These are phyloP conservation scores for Remorina albescens DNA, from an alignment of 2,797 vertebrate species.

Conservation along the genomic window DNA sequence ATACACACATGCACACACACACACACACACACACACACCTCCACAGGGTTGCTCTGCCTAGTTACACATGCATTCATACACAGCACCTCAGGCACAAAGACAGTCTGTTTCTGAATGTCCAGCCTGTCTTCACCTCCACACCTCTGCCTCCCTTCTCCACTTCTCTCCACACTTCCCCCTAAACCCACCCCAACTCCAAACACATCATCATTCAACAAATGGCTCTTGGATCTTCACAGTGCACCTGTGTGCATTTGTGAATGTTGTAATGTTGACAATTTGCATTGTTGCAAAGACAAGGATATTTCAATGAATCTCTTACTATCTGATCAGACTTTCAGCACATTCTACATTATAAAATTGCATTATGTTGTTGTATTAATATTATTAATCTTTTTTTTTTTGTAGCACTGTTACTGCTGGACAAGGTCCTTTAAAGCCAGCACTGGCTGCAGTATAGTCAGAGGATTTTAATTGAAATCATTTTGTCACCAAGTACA, in stretches of 20 bases:
- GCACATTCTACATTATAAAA: neutral
- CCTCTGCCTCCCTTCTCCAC: conserved; percentile 76
- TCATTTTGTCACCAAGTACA: neutral
- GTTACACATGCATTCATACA: conserved; percentile 58
- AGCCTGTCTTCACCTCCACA: conserved; percentile 82
- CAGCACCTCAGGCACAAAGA: conserved; percentile 71
- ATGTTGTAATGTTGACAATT: conserved; percentile 43
- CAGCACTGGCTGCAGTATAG: neutral
- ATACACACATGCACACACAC: neutral
- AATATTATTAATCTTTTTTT: neutral
- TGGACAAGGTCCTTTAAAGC: neutral
- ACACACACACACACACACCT: conserved; percentile 30
- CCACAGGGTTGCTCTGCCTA: conserved; percentile 37
- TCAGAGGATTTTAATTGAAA: neutral
- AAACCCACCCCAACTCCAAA: conserved; percentile 53
- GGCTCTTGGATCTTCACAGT: conserved; percentile 41
- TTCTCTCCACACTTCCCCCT: conserved; percentile 64
- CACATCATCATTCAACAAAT: conserved; percentile 74
- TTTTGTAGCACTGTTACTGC: neutral
- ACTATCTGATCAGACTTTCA: neutral
- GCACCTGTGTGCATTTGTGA: conserved; percentile 56
- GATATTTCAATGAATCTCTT: conserved; percentile 18
- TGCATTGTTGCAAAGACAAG: conserved; percentile 57
- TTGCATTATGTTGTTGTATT: conserved; percentile 2
- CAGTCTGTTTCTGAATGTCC: conserved; percentile 73